Evolutionary conservation across 2,888 invertebrate species (phyloP).

Genomic region (Sabellastarte sp.): DNA sequence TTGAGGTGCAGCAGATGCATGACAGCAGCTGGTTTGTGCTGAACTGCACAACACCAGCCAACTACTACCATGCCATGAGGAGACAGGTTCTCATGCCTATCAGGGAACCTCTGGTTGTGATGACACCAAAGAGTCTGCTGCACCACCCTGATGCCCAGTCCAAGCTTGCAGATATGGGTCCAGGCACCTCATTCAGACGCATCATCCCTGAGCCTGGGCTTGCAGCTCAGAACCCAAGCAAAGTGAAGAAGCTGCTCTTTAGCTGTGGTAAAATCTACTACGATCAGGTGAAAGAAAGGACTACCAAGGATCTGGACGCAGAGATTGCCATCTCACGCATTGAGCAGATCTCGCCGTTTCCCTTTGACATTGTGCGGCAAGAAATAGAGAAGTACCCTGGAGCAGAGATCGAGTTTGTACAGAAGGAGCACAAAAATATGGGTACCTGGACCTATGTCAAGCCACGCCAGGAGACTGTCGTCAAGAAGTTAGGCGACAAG

Average conservation of each 20-base stretch:
- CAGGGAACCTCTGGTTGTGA: constrained; percentile 90
- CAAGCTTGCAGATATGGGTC: constrained; percentile 85
- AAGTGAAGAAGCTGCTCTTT: constrained; percentile 82
- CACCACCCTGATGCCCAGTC: constrained; percentile 94
- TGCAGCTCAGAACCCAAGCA: neutral
- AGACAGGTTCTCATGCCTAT: constrained; percentile 95
- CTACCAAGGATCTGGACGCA: constrained; percentile 70
- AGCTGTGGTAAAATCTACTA: constrained; percentile 88
- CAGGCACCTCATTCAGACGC: constrained; percentile 62
- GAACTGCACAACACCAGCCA: constrained; percentile 94
- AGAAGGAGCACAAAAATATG: constrained; percentile 92
- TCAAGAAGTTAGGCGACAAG: constrained; percentile 33
- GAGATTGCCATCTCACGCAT: constrained; percentile 81
- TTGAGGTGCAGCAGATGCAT: constrained; percentile 89
- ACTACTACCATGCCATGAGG: constrained; percentile 93
- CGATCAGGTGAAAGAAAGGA: constrained; percentile 79
- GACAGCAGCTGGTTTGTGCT: constrained; percentile 83
- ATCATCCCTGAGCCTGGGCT: constrained; percentile 63
- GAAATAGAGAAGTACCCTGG: constrained; percentile 79
- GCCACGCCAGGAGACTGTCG: constrained; percentile 79
- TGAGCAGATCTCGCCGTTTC: constrained; percentile 94
- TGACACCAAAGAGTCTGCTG: constrained; percentile 96
- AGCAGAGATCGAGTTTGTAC: constrained; percentile 81
- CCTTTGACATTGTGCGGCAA: constrained; percentile 81
- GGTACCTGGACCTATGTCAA: constrained; percentile 89